These are phyloP conservation scores for Neomorphus geoffroyi DNA, from an alignment of 2,797 vertebrate species.

Conservation along the genomic window DNA sequence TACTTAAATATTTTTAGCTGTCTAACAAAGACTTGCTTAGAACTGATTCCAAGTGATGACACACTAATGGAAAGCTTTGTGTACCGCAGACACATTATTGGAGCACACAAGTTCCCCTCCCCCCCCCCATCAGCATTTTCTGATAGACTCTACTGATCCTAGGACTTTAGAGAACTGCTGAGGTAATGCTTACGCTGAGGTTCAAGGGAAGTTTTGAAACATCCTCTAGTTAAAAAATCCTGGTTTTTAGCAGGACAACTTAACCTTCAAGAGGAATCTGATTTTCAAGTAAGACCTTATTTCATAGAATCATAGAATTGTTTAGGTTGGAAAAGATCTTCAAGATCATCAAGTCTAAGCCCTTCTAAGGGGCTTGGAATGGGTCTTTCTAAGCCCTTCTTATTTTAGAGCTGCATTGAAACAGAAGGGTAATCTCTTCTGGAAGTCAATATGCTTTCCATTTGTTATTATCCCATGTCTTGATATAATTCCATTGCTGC, in stretches of 20 bases:
- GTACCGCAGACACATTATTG: background rate
- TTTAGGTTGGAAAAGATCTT: too few species aligned
- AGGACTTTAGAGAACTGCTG: background rate
- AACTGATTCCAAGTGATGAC: conserved; percentile 47
- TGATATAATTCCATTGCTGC: background rate
- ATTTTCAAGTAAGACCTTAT: background rate
- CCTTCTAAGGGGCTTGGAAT: too few species aligned
- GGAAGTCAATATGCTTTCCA: background rate
- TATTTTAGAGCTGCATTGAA: background rate
- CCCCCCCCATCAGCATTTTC: background rate
- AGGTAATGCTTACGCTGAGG: background rate
- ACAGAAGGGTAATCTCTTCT: background rate
- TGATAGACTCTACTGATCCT: background rate
- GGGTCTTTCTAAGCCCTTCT: background rate
- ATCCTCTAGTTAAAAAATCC: background rate
- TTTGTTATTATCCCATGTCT: background rate
- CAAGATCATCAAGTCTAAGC: too few species aligned
- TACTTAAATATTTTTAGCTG: conserved; percentile 22
- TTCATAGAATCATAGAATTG: too few species aligned
- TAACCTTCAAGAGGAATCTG: background rate
- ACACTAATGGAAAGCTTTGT: conserved; percentile 29
- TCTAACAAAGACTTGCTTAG: conserved; percentile 14
- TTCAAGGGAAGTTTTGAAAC: background rate
- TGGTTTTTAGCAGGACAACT: background rate
- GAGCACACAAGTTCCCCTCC: background rate